These are phyloP conservation scores for Nerophis lumbriciformis DNA, from an alignment of 2,113 vertebrate genomes.

Conservation along the genomic window DNA sequence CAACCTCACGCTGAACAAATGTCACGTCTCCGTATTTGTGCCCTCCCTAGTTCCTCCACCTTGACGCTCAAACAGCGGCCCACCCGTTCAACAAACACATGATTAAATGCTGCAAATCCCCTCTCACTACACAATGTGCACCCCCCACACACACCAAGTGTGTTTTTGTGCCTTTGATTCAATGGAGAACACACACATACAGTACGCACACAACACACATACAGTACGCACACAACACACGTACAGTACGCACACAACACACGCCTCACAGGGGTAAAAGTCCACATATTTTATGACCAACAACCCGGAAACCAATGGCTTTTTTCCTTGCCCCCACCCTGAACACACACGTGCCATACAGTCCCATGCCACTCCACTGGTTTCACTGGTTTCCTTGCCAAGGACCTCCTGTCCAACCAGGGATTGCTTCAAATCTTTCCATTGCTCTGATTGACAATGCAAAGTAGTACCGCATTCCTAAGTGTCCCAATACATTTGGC, in stretches of 20 bases:
- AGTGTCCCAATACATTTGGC: no score
- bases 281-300: conserved; percentile 47
- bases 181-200: conserved; percentile 8
- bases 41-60: conserved; percentile 1
- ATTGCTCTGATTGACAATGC: conserved; percentile 4
- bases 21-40: not conserved
- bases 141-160: not conserved
- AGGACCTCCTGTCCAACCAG: conserved; percentile 24
- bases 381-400: conserved; percentile 59
- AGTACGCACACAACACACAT: no score
- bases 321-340: conserved; percentile 51
- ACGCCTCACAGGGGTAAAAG: conserved; percentile 51
- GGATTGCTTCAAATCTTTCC: conserved; percentile 33
- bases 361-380: conserved; percentile 52
- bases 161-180: not conserved
- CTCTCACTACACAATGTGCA: not conserved
- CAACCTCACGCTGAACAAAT: not conserved
- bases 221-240: no score
- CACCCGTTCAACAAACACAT: conserved; percentile 45
- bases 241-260: conserved; percentile 19
- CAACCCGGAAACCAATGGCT: conserved; percentile 44
- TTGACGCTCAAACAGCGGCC: conserved; percentile 20
- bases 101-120: not conserved
- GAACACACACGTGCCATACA: conserved; percentile 29
- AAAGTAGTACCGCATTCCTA: no score